A percentile compares a stretch with the other conserved stretches of the same genome.
These are phyloP conservation scores for Arothron firmamentum DNA, from an alignment of 2,113 vertebrate genomes.

Conservation along the genomic window DNA sequence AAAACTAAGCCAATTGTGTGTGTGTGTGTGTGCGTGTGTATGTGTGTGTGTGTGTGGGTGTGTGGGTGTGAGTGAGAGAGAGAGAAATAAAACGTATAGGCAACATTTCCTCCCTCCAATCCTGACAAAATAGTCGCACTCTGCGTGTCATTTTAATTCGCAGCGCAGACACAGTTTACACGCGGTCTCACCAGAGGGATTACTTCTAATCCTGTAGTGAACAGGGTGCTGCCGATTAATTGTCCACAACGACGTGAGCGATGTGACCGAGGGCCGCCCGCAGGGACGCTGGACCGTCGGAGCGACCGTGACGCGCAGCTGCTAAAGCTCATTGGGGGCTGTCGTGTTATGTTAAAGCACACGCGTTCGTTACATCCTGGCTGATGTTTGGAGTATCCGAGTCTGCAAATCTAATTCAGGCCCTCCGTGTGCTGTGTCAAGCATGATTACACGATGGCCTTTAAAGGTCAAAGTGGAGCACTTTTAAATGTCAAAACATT, in stretches of 20 bases:
- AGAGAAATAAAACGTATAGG: no score
- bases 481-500: constrained; percentile 22
- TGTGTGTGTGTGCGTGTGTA: no score
- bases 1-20: background rate
- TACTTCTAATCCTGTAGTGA: constrained; percentile 36
- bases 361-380: background rate
- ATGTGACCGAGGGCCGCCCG: constrained; percentile 32
- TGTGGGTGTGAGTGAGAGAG: background rate
- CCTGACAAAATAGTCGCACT: constrained; percentile 34
- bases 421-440: background rate
- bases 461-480: constrained; percentile 14
- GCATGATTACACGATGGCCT: background rate
- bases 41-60: constrained; percentile 1
- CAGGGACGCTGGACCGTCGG: constrained; percentile 10
- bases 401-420: background rate
- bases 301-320: no score
- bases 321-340: background rate
- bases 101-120: background rate
- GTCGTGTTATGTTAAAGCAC: background rate
- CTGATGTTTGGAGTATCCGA: background rate
- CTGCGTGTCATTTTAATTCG: constrained; percentile 49
- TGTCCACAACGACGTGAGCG: constrained; percentile 50
- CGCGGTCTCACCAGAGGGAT: constrained; percentile 8
- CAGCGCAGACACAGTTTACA: constrained; percentile 56
- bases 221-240: constrained; percentile 43